These are phyloP conservation scores for Cydia splendana DNA, from an alignment of 1,140 invertebrate genomes.

Conservation along the genomic window DNA sequence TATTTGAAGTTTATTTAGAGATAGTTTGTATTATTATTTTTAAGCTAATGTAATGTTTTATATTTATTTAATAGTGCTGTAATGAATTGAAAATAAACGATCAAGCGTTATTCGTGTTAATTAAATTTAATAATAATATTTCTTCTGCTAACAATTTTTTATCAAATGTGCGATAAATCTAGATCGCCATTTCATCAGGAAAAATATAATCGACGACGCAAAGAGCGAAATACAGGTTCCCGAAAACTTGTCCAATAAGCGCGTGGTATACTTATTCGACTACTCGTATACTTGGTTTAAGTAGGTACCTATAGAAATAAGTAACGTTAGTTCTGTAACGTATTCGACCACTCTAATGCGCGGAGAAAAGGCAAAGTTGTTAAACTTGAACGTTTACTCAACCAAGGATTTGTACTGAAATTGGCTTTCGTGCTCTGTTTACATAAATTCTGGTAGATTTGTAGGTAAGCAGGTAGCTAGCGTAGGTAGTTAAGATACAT, in stretches of 20 bases:
- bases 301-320: neutral
- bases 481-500: neutral
- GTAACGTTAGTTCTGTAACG: neutral
- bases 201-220: too few species aligned
- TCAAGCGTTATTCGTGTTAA: too few species aligned
- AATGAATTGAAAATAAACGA: too few species aligned
- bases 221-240: too few species aligned
- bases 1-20: too few species aligned
- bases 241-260: neutral
- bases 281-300: neutral
- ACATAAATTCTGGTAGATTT: neutral
- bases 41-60: too few species aligned
- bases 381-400: neutral
- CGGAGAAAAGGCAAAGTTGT: slow-evolving; percentile 1
- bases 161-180: too few species aligned
- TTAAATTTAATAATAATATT: neutral
- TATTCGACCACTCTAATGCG: neutral
- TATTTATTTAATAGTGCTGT: too few species aligned
- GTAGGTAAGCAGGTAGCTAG: neutral
- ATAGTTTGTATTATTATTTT: too few species aligned
- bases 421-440: slow-evolving; percentile 4
- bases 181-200: too few species aligned
- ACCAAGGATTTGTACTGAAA: slow-evolving; percentile 10
- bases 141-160: too few species aligned
- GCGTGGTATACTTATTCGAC: neutral